phyloP scores from a whole-genome alignment of 1,140 invertebrate genomes.

The Ceratina calcarata region DNA sequence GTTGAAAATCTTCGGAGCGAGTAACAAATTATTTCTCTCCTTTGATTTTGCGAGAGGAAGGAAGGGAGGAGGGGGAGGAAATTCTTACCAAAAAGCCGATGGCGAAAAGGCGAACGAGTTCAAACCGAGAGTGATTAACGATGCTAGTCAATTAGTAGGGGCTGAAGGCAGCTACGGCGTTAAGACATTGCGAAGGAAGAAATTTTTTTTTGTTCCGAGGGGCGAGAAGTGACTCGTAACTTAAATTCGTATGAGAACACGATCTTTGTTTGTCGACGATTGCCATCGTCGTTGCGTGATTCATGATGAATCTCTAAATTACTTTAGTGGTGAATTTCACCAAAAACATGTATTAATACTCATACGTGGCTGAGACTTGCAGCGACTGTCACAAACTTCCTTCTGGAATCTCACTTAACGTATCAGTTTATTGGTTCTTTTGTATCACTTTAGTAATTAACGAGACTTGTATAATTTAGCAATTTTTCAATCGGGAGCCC shows the following conservation, averaged over 20 bases:
- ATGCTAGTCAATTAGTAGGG: slow-evolving; percentile 79
- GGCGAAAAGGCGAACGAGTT: slow-evolving; percentile 54
- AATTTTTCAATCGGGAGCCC: too few relatives aligned
- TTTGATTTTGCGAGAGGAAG: background rate
- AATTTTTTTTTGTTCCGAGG: background rate
- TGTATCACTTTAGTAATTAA: background rate
- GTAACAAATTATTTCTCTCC: too few relatives aligned
- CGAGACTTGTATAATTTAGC: background rate
- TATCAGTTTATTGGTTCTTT: background rate
- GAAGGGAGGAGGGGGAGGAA: slow-evolving; percentile 12
- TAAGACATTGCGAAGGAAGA: slow-evolving; percentile 35
- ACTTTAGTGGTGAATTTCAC: background rate
- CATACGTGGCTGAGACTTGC: background rate
- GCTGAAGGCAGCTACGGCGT: slow-evolving; percentile 57
- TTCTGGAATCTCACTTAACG: background rate
- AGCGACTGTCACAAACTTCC: too few relatives aligned
- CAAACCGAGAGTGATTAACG: slow-evolving; percentile 76
- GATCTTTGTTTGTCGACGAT: too few relatives aligned
- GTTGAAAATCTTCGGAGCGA: background rate
- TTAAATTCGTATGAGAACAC: background rate
- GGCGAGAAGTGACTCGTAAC: background rate
- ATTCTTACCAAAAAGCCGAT: slow-evolving; percentile 33
- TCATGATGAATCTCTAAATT: background rate
- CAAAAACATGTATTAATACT: background rate
- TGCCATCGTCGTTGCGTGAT: background rate